Base-by-base conservation (phyloP, 2,797 vertebrate genomes). In the Pipistrellus pipistrellus region DNA sequence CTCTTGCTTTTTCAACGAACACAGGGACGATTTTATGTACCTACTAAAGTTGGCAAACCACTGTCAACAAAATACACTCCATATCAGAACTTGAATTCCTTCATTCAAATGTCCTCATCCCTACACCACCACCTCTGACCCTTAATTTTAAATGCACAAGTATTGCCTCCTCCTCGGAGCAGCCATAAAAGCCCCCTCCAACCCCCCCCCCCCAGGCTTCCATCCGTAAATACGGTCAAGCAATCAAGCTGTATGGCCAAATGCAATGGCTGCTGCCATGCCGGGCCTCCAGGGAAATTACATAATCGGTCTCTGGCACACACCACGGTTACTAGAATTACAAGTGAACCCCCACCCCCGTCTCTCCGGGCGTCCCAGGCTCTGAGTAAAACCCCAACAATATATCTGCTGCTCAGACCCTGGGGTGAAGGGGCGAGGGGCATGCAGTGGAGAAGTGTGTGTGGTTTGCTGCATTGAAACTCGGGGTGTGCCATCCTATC, bases 341-440 rank as follows among this genome's bases (percentile, higher is more conserved):
- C 93, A 92, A 85, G 87, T 51, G 90, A 95, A 75, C 48, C 62
- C 80, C 90, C 25, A 55, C 38, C 77, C 72, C 53, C 75, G 15
- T 82, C 41, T 85, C 94, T 88, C 82, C 41, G 41, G 90, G 85
- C 94, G 69, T 64, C 82, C 82, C 53, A 35, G 51, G 71, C 76
- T 85, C 95, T 94, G 53, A 90, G 77, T 62, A 73, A 95, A 96
- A 94, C 46, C 91, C 95, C 85, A 95, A 91, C 86, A 93, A 64
- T 75, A 25, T 85, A 53, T 95, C 85, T 93, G 88, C 66, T 90
- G 90, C 85, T 53, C 21, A 83, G 48, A 83, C 48, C 32, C 48
- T 18, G n/a, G 21, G 69, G 81, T 90, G 77, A 80, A 64, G 30
- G 69, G 41, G 68, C 44, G 20, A 71, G 15, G 64, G 78, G 66